Conservation (phyloP, 2,113 vertebrate species). For the Toxotes chatareus region DNA sequence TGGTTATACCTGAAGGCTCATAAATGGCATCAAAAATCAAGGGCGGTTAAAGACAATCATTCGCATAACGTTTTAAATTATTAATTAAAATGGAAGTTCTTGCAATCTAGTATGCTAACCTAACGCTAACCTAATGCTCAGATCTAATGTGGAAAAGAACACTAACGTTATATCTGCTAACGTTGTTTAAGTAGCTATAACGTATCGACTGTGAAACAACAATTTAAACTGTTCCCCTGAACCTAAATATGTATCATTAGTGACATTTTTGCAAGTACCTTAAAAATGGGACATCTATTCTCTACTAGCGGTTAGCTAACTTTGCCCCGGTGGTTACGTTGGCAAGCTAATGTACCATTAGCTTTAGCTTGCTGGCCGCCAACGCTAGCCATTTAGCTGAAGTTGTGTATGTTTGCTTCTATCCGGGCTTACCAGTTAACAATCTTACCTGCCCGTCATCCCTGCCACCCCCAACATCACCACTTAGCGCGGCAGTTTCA, state of each 20-base stretch:
- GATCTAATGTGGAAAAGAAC: not conserved
- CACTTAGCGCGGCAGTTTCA: slow-evolving; percentile 13
- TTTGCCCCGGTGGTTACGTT: not conserved
- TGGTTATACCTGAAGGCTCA: not conserved
- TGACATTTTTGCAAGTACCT: not conserved
- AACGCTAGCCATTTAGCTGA: not conserved
- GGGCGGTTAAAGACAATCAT: not conserved
- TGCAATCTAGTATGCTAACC: slow-evolving; percentile 33
- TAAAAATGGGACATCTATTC: not conserved
- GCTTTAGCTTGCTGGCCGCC: slow-evolving; percentile 44
- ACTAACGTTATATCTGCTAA: not conserved
- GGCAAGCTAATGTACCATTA: slow-evolving; percentile 36
- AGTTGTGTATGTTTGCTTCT: not conserved
- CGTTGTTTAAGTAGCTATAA: not conserved
- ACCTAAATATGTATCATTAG: accelerated
- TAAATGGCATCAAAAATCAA: not conserved
- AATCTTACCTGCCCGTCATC: slow-evolving; percentile 83
- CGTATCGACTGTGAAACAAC: not conserved
- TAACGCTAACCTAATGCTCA: not conserved
- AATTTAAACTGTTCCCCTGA: not conserved
- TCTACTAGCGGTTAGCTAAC: not conserved
- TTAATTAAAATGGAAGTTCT: not conserved
- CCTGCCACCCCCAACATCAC: slow-evolving; percentile 83
- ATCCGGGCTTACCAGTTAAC: not conserved
- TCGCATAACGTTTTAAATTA: not conserved